Evolutionary conservation across 2,888 invertebrate genomes (phyloP), one percentile per base, ranked within the genome.

Genomic region (Meliscaeva auricollis): DNA sequence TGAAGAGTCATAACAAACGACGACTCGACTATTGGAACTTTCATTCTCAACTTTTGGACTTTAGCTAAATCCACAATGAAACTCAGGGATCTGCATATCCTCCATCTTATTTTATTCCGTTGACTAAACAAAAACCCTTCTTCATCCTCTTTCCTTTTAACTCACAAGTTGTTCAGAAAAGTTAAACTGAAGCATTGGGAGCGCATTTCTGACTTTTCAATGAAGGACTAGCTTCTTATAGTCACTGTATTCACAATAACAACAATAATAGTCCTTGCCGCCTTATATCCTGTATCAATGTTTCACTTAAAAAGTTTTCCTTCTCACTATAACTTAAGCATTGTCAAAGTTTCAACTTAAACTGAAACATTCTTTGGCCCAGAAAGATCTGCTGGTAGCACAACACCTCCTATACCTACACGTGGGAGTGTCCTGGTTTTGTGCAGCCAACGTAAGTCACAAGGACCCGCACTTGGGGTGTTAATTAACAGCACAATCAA

Each of bases 41-140:
- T 73, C 32, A 44, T 35, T 44, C 9, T 50, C 13, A 84, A 79
- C 79, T 83, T 73, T 83, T 84, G 74, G 75, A 79, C 74, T 79
- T 64, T n/a, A 22, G 26, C 68, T 72, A 58, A 75, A 85, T 85
- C 70, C 72, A 75, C 58, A 80, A 60, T 60, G 46, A 52, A 72
- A 76, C 75, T 68, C 20, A 62, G 72, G 62, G 60, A 85, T 85
- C 75, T 76, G 72, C 84, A 80, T 85, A 80, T 72, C 72, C 68
- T 26, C 22, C 5, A 11, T 41, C 7, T 22, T 13, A 2, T 30
- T 8, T n/a, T 22, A 9, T 72, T 75, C 41, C 41, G 80, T 54
- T 80, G 70, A 84, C 70, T 79, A 79, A 80, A 80, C 79, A 68
- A 38, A 73, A 60, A 70, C 68, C 35, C 38, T 30, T 73, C 20